These are phyloP conservation scores for Caranx melampygus DNA, from an alignment of 2,113 vertebrate genomes.

Conservation along the genomic window DNA sequence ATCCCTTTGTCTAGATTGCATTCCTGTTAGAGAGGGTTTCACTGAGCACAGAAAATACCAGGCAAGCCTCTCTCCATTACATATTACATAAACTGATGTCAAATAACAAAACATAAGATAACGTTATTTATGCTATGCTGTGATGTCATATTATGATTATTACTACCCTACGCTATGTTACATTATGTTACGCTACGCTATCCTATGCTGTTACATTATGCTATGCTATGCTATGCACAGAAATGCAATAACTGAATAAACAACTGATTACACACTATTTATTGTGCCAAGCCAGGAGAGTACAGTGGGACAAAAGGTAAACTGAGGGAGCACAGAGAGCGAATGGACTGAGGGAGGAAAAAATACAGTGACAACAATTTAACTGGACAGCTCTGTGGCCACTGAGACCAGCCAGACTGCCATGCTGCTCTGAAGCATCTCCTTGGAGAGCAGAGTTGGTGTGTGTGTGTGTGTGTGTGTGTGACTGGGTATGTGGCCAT, in stretches of 20 bases:
- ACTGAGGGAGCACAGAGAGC: constrained; percentile 15
- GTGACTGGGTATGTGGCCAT: constrained; percentile 24
- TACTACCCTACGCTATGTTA: no score
- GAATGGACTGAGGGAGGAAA: neutral
- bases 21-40: constrained; percentile 2
- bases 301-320: constrained; percentile 57
- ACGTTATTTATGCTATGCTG: no score
- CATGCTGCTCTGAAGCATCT: constrained; percentile 39
- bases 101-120: no score
- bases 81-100: no score
- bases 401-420: constrained; percentile 12
- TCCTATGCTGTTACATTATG: no score
- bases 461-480: constrained; percentile 15
- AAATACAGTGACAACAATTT: constrained; percentile 25
- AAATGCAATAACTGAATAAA: constrained; percentile 1
- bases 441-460: constrained; percentile 26
- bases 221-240: neutral
- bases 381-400: constrained; percentile 44
- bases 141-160: no score
- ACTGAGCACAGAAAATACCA: constrained; percentile 14
- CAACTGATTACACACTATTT: neutral
- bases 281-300: neutral
- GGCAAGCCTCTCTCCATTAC: neutral
- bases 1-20: constrained; percentile 23
- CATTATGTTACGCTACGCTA: no score